Evolutionary conservation across 2,888 invertebrate genomes (phyloP).

Genomic region (Trachelus iudaicus): DNA sequence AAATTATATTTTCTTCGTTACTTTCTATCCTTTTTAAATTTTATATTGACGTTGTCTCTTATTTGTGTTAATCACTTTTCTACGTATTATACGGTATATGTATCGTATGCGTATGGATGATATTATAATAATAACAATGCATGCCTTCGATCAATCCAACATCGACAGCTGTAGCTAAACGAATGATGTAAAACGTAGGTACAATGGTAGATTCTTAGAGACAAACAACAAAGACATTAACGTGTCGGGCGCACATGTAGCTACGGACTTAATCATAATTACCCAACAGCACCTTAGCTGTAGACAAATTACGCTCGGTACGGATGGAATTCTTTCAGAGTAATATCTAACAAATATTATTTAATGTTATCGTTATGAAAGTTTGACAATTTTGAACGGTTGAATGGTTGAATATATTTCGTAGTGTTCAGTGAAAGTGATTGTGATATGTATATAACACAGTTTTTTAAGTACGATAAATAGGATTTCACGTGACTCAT

Average conservation of each 20-base stretch:
- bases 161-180: neutral
- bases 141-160: neutral
- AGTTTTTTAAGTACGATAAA: neutral
- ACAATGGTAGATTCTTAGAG: neutral
- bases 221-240: neutral
- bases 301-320: neutral
- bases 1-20: neutral
- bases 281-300: neutral
- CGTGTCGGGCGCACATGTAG: neutral
- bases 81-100: neutral
- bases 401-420: neutral
- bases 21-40: neutral
- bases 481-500: neutral
- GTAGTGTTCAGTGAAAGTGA: neutral
- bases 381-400: too few relatives aligned
- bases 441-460: neutral
- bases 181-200: constrained; percentile 1
- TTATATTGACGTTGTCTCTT: neutral
- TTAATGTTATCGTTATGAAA: too few relatives aligned
- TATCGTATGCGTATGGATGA: neutral
- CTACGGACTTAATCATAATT: neutral
- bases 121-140: neutral
- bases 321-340: too few relatives aligned
- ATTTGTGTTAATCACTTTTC: neutral
- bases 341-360: too few relatives aligned